A percentile compares a stretch with the other conserved stretches of the same genome.
Evolutionary conservation across 2,888 invertebrate species (phyloP).

Genomic region (Melipona beecheii): DNA sequence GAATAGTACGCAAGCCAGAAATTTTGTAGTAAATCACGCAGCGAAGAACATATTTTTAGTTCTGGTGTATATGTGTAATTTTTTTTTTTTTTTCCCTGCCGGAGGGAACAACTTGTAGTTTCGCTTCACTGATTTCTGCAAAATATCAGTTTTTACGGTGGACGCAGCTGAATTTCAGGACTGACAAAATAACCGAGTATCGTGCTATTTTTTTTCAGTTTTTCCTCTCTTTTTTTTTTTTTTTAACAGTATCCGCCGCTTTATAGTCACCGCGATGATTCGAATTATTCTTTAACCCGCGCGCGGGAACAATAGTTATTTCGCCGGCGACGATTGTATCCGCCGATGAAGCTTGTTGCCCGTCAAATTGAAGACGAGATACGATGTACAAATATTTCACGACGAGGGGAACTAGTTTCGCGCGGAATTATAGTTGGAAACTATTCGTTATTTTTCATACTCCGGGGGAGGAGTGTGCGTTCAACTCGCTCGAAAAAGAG

Average conservation of each 20-base stretch:
- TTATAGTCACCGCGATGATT: background rate
- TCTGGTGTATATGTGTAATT: background rate
- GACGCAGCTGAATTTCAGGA: background rate
- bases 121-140: background rate
- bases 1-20: background rate
- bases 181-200: background rate
- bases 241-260: background rate
- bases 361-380: background rate
- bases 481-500: constrained; percentile 1
- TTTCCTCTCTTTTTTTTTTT: no score
- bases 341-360: background rate
- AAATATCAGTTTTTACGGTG: constrained; percentile 10
- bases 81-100: background rate
- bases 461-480: background rate
- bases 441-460: constrained; percentile 27
- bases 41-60: background rate
- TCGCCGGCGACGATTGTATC: background rate
- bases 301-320: no score
- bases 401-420: background rate
- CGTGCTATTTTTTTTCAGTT: background rate
- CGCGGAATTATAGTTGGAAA: background rate
- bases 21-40: background rate
- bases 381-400: background rate
- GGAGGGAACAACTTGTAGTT: background rate
- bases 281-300: background rate